These are phyloP conservation scores for Chaitophorus viminalis DNA, from an alignment of 2,888 invertebrate species.

Conservation along the genomic window DNA sequence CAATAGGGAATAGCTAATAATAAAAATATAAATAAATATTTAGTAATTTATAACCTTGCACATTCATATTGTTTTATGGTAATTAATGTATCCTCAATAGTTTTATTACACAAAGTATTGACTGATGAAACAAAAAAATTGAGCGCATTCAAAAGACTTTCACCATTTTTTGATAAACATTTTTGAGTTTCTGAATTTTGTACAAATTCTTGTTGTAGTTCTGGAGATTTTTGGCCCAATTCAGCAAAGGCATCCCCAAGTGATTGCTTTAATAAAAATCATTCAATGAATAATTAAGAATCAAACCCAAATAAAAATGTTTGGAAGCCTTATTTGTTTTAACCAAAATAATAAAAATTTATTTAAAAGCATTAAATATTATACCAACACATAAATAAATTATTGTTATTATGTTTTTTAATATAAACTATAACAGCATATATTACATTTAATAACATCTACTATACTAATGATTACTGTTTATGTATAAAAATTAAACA, in stretches of 20 bases:
- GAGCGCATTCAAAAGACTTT: conserved; percentile 88
- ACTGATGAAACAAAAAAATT: conserved; percentile 97
- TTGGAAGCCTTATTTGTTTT: too few species aligned
- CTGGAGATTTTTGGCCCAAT: conserved; percentile 94
- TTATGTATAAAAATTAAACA: too few species aligned
- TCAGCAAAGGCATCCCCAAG: conserved; percentile 95
- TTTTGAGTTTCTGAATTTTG: conserved; percentile 97
- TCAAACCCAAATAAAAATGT: background rate
- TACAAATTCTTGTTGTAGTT: conserved; percentile 92
- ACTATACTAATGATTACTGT: too few species aligned
- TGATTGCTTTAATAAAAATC: conserved; percentile 74
- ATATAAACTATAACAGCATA: too few species aligned
- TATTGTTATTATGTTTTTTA: too few species aligned
- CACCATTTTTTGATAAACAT: conserved; percentile 91
- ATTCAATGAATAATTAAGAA: background rate
- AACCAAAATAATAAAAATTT: too few species aligned
- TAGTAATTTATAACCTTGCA: conserved; percentile 71
- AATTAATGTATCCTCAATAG: conserved; percentile 92
- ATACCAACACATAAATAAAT: too few species aligned
- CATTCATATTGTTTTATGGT: conserved; percentile 82
- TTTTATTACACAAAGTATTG: conserved; percentile 95
- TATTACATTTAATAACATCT: too few species aligned
- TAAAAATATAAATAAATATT: conserved; percentile 66
- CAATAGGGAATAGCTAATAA: too few species aligned
- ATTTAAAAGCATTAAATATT: too few species aligned